Conservation (phyloP, 64 coral and sea anemone species). For the Montipora cactus region DNA sequence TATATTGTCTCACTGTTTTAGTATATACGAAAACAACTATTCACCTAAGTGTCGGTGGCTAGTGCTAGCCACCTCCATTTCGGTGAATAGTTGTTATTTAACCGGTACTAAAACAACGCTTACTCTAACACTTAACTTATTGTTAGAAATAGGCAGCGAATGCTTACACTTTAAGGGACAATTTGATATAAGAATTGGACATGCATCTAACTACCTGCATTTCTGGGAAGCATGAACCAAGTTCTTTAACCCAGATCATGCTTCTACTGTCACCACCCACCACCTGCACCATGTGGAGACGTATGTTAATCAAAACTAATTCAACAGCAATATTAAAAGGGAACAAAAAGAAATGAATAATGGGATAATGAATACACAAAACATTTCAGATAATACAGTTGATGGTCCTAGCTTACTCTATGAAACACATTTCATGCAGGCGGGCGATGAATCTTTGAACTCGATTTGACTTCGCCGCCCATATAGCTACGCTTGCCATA, state of each 20-base stretch:
- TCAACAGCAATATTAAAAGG: background rate
- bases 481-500: constrained; percentile 28
- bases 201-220: no score
- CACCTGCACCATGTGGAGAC: constrained; percentile 8
- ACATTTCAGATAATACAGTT: background rate
- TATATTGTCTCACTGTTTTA: no score
- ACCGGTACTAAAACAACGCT: no score
- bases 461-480: background rate
- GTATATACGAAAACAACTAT: no score
- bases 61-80: no score
- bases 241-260: background rate
- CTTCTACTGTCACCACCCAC: background rate
- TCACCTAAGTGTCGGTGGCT: no score
- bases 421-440: background rate
- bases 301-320: background rate
- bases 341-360: background rate
- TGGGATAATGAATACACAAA: background rate
- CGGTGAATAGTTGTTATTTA: no score
- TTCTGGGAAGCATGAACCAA: background rate
- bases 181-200: no score
- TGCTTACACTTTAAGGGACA: no score
- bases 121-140: no score
- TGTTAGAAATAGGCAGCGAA: no score
- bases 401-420: background rate
- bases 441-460: background rate